Evolutionary conservation across 2,888 invertebrate genomes (phyloP), one percentile per base, ranked within the genome.

Genomic region (Drosophila testacea): DNA sequence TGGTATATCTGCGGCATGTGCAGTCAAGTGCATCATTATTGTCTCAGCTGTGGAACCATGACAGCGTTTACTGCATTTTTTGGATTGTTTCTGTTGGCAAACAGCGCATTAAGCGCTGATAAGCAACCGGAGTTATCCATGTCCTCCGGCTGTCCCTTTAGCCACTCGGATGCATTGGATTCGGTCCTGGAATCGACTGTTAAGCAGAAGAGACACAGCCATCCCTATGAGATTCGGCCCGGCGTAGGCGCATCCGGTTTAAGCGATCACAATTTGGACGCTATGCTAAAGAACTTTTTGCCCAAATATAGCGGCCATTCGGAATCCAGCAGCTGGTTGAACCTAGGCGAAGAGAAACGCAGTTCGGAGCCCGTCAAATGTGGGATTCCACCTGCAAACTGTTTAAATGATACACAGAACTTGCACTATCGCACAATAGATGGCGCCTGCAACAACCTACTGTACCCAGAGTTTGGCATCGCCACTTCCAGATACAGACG

Each of bases 381-480:
- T 44, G 83, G 89, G 6, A 34, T 83, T 13, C 78, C 89, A 4
- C 91, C 91, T 0, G 9, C 27, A 0, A 80, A 84, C 38, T 91
- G 91, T 41, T 54, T 79, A 0, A 91, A 88, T 48, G 72, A 85
- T 10, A 73, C 85, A 0, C 79, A 41, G 10, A 89, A 84, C 44
- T 73, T 87, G 44, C 75, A 83, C n/a, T 91, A 85, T 62, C 87
- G 91, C 11, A 83, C 73, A n/a, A 62, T 77, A 10, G 91, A 91
- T 64, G 91, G 91, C 0, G 70, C 91, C 0, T 91, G 91, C 42
- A 91, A 91, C 47, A 91, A 91, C 46, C 69, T 91, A 4, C 44
- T 80, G 13, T 72, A 86, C 56, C 88, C 83, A 0, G 86, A 88
- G 0, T 88, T 52, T 32, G 88, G 88, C 2, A 86, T 86, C 2